phyloP scores from a whole-genome alignment of 2,113 vertebrate genomes.

The Hystrix cristata region DNA sequence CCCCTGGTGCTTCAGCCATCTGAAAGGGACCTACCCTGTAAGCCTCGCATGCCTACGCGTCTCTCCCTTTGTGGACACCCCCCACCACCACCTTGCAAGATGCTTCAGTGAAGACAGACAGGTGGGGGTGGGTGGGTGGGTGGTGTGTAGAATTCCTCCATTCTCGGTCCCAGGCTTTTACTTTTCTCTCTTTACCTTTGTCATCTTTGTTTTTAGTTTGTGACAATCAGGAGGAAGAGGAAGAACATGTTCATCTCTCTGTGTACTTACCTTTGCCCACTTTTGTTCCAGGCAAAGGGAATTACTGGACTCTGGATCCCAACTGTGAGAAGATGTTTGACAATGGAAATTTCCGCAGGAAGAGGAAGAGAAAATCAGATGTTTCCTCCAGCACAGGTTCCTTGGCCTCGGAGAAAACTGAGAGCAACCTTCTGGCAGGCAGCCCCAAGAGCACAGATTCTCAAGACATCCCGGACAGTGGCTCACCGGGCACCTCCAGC shows the following conservation, averaged over 20 bases:
- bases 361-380: constrained; percentile 98
- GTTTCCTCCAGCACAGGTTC: constrained; percentile 83
- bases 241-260: neutral
- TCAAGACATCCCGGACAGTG: constrained; percentile 89
- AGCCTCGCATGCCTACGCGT: accelerated
- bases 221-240: accelerated
- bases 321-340: constrained; percentile 99
- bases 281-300: constrained; percentile 94
- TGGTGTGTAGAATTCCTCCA: neutral
- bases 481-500: constrained; percentile 80
- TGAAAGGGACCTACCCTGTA: neutral
- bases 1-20: neutral
- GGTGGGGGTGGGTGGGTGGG: accelerated
- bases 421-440: constrained; percentile 86
- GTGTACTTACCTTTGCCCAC: constrained; percentile 44
- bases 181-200: neutral
- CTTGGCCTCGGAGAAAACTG: constrained; percentile 89
- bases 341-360: constrained; percentile 99
- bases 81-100: accelerated
- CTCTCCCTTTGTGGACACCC: neutral
- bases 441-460: constrained; percentile 89
- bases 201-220: neutral
- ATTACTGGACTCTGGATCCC: constrained; percentile 99
- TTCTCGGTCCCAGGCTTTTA: neutral
- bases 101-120: accelerated